Base-by-base conservation (phyloP, 53 echinoderm and acorn worm species). In the Apostichopus leukothele region DNA sequence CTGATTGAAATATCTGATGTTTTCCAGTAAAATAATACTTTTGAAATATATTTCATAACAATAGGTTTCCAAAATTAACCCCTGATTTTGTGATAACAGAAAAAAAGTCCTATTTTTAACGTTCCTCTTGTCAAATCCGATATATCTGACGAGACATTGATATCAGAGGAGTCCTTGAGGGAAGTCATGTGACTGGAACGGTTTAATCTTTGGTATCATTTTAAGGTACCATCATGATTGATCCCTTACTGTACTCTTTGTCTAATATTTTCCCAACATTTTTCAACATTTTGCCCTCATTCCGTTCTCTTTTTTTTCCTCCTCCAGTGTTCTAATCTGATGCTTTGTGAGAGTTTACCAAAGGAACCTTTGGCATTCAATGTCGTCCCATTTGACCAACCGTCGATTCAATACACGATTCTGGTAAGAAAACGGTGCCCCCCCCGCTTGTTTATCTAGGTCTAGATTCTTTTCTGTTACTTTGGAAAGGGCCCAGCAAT, bases 311-410 rank as follows among this genome's bases (percentile, higher is more conserved):
- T 67, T 67, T 51, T 80, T 76, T 25, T 1, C 0, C 25, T 25
- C 25, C 25, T 25, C 25, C 95, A 97, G 95, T 97, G 95, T 88
- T 91, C 94, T 76, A 97, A 97, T 73, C 75, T 97, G 87, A 94
- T 97, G 94, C 86, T 97, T 26, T 92, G 92, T 75, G 97, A 97
- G 86, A 93, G 92, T 78, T 76, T 97, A 75, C 94, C 92, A 83
- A 97, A 91, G 89, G 94, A 94, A 60, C 91, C 94, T 8, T 88
- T 95, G 4, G 92, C 95, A 9, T 97, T 95, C 84, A 95, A 94
- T 66, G 94, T 97, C 54, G 94, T 97, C 83, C 98, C 95, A 6
- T 97, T 95, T 79, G 90, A 90, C 79, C 95, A 95, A 59, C 87
- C 92, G 55, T 88, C 90, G 88, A 84, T 93, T 51, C 98, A 97